Percentiles rank a stretch among this genome's conserved stretches.
These are phyloP conservation scores for Holothuria glaberrima DNA, from an alignment of 35 echinoderm and acorn worm species.

Conservation along the genomic window DNA sequence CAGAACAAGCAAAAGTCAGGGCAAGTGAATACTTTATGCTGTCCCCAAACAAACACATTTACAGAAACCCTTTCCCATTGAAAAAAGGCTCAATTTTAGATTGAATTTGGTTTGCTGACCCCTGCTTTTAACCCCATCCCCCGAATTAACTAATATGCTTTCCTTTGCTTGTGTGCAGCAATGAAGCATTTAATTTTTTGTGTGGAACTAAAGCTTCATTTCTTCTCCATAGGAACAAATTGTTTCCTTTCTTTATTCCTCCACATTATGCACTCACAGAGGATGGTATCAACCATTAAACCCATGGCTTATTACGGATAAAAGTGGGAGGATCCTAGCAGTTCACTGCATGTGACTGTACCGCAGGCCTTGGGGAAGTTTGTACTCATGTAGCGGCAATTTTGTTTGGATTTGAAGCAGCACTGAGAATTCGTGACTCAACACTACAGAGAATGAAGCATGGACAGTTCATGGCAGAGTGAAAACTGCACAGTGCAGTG, in stretches of 20 bases:
- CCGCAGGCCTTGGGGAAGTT: slow-evolving; percentile 57
- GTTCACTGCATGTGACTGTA: slow-evolving; percentile 66
- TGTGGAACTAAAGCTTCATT: slow-evolving; percentile 11
- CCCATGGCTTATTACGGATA: slow-evolving; percentile 33
- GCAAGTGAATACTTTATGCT: background rate
- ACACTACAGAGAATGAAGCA: slow-evolving; percentile 19
- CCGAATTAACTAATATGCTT: too few species aligned
- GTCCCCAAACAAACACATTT: background rate
- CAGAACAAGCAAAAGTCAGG: too few species aligned
- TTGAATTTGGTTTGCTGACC: background rate
- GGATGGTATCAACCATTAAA: slow-evolving; percentile 3
- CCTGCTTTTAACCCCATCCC: background rate
- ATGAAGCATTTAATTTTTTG: background rate
- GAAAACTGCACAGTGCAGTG: slow-evolving; percentile 1
- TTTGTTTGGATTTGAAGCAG: slow-evolving; percentile 50
- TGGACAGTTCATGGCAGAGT: slow-evolving; percentile 19
- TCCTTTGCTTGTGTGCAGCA: background rate
- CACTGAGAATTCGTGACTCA: slow-evolving; percentile 9
- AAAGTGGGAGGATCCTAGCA: slow-evolving; percentile 34
- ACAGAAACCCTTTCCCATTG: background rate
- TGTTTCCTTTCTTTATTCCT: slow-evolving; percentile 14
- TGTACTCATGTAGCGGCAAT: slow-evolving; percentile 58
- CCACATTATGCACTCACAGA: slow-evolving; percentile 58
- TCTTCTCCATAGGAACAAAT: background rate
- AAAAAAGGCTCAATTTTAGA: background rate